phyloP scores from a whole-genome alignment of 1,140 invertebrate species.

The Teleopsis dalmanni region DNA sequence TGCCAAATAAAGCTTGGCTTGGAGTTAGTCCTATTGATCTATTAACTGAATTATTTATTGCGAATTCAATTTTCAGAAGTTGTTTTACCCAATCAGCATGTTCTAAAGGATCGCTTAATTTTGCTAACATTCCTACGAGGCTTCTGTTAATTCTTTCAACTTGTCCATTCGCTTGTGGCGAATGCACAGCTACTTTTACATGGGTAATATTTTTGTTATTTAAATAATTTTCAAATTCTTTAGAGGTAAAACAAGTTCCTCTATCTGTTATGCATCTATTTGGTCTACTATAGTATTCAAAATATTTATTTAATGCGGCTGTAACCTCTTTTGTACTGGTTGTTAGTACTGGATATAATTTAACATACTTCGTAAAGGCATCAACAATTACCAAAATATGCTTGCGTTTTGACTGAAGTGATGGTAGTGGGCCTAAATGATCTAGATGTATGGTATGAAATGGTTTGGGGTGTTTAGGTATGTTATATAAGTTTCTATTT shows the following conservation, averaged over 20 bases:
- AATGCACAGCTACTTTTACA: neutral
- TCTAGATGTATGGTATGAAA: neutral
- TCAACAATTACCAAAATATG: neutral
- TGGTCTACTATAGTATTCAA: neutral
- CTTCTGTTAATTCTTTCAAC: conserved; percentile 2
- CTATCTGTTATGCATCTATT: neutral
- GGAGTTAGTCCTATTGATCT: conserved; percentile 1
- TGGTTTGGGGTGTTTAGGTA: no score
- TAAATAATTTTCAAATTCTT: neutral
- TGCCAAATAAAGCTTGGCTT: neutral
- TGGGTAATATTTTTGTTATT: neutral
- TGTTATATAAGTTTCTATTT: no score
- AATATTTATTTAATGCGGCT: neutral
- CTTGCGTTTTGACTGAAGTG: neutral
- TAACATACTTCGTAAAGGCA: conserved; percentile 1
- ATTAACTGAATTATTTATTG: conserved; percentile 1
- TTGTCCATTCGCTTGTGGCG: neutral
- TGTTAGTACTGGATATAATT: no score
- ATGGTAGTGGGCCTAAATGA: neutral
- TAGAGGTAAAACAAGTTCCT: conserved; percentile 2
- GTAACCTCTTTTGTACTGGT: neutral
- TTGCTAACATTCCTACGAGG: conserved; percentile 1
- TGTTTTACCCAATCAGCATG: conserved; percentile 1
- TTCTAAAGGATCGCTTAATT: conserved; percentile 1
- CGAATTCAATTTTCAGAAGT: conserved; percentile 2